Base-by-base conservation (phyloP, 2,888 invertebrate genomes). In the Erebia palarica region DNA sequence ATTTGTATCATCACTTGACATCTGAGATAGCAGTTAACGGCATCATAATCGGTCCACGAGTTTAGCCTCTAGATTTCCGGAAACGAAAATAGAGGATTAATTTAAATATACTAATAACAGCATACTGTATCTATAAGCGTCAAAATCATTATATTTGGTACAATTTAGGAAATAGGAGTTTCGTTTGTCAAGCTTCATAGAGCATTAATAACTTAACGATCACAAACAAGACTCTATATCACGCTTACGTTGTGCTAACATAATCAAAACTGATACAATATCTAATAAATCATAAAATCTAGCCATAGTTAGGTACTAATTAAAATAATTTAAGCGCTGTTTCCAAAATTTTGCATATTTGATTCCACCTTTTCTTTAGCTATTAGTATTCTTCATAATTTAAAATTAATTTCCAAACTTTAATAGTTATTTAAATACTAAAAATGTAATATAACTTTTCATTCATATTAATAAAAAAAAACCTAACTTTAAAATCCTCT, bases 181-280 rank as follows among this genome's bases (percentile, higher is more conserved):
- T 16, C 10, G 53, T 60, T 60, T 65, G 53, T 18, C 66, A 44
- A 66, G 69, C 66, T 64, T 58, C 27, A 51, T 58, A 61, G 44
- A 42, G 53, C 65, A 53, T 65, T 36, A 18, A 44, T 57, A 44
- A 65, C 49, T 36, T 14, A 27, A 61, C 60, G 58, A 55, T 69
- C 69, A 66, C 47, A 60, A n/a, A 51, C 42, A 63, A 49, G 65
- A 69, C 21, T 63, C 21, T 63, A 69, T 21, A 49, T 47, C 69
- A 66, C 65, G 69, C 72, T 72, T 72, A 57, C 65, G 66, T 69
- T 68, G 68, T 68, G 60, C 60, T 68, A 68, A 68, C 60, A 68
- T 49, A 57, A 42, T 36, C 51, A 18, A 49, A 51, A 58, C 21
- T 47, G n/a, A 51, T 49, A 18, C 18, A 47, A 49, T 47, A 21